Percentiles rank a stretch among this genome's conserved stretches.
Evolutionary conservation across 2,113 vertebrate genomes (phyloP).

Genomic region (Pseudopipra pipra): DNA sequence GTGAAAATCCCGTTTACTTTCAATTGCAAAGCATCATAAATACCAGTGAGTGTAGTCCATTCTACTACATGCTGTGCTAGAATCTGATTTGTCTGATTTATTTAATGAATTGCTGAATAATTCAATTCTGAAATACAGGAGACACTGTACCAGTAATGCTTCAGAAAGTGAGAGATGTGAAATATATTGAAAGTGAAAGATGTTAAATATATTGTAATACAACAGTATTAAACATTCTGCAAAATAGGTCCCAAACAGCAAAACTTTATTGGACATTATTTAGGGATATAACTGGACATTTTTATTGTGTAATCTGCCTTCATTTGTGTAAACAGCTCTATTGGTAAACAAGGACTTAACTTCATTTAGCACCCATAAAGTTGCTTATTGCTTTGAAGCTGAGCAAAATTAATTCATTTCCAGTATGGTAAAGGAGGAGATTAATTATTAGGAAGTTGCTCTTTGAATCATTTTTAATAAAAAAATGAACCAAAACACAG

Average conservation of each 20-base stretch:
- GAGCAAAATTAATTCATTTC: constrained; percentile 29
- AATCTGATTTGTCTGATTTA: constrained; percentile 14
- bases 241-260: not conserved
- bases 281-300: not conserved
- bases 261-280: constrained; percentile 2
- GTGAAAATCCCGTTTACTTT: not conserved
- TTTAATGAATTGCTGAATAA: constrained; percentile 26
- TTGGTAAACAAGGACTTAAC: constrained; percentile 28
- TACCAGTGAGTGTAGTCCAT: not conserved
- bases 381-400: constrained; percentile 8
- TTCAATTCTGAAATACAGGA: not conserved
- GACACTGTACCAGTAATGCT: not conserved
- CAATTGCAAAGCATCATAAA: not conserved
- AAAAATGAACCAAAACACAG: not conserved
- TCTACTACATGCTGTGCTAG: not conserved
- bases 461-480: no score
- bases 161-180: not conserved
- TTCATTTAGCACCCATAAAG: constrained; percentile 37
- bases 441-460: not conserved
- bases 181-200: not conserved
- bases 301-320: constrained; percentile 29
- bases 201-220: not conserved
- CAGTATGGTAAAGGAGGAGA: not conserved
- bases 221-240: not conserved
- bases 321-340: not conserved